A percentile compares a stretch with the other conserved stretches of the same genome.
phyloP scores from a whole-genome alignment of 1,140 invertebrate species.

The Caenorhabditis briggsae region DNA sequence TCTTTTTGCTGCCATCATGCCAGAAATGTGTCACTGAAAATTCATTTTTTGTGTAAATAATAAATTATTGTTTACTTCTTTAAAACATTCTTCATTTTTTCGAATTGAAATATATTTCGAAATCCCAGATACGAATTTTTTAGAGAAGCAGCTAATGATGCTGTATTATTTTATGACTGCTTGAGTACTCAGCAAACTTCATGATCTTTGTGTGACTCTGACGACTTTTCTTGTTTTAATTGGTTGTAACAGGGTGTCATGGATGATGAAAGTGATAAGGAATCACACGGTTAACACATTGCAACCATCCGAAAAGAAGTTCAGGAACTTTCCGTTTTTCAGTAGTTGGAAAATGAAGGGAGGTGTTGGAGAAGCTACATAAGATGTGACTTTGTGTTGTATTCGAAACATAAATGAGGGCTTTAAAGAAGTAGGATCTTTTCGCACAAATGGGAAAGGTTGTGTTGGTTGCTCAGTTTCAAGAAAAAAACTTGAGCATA shows the following conservation, averaged over 20 bases:
- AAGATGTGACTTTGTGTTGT: background rate
- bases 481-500: too few relatives aligned
- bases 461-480: too few relatives aligned
- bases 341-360: background rate
- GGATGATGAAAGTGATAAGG: slow-evolving; percentile 45
- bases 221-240: background rate
- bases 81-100: too few relatives aligned
- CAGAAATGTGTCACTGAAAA: background rate
- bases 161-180: background rate
- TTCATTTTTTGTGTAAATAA: slow-evolving; percentile 10
- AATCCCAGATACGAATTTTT: too few relatives aligned
- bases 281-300: slow-evolving; percentile 44
- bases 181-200: background rate
- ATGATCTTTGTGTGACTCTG: slow-evolving; percentile 17
- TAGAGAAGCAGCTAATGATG: too few relatives aligned
- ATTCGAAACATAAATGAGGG: too few relatives aligned
- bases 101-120: too few relatives aligned
- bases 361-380: background rate
- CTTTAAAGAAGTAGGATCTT: too few relatives aligned
- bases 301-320: background rate
- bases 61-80: background rate
- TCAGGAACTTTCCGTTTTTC: background rate
- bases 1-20: slow-evolving; percentile 16
- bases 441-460: too few relatives aligned
- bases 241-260: background rate